A percentile compares a stretch with the other conserved stretches of the same genome.
Conservation (phyloP, 2,797 vertebrate genomes). For the Eurystomus glaucurus region DNA sequence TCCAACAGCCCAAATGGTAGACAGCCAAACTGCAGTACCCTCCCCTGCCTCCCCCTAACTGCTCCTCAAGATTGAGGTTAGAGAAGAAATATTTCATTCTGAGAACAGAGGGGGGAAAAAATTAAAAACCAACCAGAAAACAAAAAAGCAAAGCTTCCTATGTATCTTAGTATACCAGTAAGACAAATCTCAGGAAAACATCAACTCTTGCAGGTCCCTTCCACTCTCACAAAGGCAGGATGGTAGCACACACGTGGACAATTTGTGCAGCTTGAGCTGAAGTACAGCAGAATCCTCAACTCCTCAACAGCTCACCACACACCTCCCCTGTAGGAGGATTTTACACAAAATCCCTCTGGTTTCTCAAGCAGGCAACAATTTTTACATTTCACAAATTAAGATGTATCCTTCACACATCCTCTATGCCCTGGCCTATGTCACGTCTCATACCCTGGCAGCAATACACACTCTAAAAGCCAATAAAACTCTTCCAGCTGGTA, state of each 20-base stretch:
- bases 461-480: not conserved
- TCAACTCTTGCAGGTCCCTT: not conserved
- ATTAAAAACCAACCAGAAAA: rapidly evolving
- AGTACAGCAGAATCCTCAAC: not conserved
- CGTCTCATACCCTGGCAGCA: not conserved
- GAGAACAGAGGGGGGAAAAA: not conserved
- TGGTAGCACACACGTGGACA: not conserved
- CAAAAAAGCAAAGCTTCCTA: not conserved
- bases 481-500: not conserved
- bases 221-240: not conserved
- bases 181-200: not conserved
- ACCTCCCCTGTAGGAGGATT: not conserved
- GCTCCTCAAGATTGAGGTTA: not conserved
- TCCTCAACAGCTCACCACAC: not conserved
- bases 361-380: not conserved
- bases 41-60: not conserved
- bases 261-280: not conserved
- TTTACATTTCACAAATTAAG: not conserved
- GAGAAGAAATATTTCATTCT: not conserved
- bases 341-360: not conserved
- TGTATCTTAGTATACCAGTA: not conserved
- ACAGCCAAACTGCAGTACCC: not conserved
- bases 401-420: not conserved
- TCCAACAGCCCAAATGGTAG: not conserved
- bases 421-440: not conserved